Evolutionary conservation across 2,113 vertebrate genomes (phyloP), one percentile per base, ranked within the genome.

Genomic region (Sceloporus undulatus): DNA sequence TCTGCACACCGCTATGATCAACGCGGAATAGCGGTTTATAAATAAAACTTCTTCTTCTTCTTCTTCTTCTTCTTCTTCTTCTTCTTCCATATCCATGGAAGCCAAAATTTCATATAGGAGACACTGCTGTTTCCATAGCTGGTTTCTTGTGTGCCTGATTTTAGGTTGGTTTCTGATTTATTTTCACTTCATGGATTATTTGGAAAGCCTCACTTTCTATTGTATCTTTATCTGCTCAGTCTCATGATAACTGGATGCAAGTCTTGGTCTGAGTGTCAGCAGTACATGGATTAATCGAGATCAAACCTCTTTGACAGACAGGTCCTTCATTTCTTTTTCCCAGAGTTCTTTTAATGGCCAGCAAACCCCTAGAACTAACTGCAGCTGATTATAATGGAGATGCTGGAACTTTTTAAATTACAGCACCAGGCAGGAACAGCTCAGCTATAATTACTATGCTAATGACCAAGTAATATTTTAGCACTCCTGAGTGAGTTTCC

Each of bases 391-490:
- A 90, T 89, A 95, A 95, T 92, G 94, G 93, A 95, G 94, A 90
- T n/a, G 65, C 80, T 92, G 92, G 92, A 93, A 91, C 73, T 87
- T 92, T 88, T 89, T 90, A 94, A 95, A 91, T 94, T 91, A 94
- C 71, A 52, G 92, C 89, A 91, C 84, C 92, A 88, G 90, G 85
- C 92, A 89, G 80, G 84, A 92, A 56, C 91, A 91, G 91, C 40
- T 8, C 90, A 90, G 93, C 75, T 94, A 91, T 94, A 95, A 96
- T 96, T 94, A 94, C 94, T 86, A 9, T 94, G 94, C 89, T 95
- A 95, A 95, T 93, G 95, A 96, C 90, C 92, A 94, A 92, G 91
- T 92, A 94, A 95, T 95, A 94, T 94, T 91, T 92, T 95, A 95
- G 93, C 94, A 95, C 84, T 95, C 94, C 93, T 90, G 38, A 83